phyloP scores from a whole-genome alignment of 2,113 vertebrate species.

The Uropsilus gracilis region DNA sequence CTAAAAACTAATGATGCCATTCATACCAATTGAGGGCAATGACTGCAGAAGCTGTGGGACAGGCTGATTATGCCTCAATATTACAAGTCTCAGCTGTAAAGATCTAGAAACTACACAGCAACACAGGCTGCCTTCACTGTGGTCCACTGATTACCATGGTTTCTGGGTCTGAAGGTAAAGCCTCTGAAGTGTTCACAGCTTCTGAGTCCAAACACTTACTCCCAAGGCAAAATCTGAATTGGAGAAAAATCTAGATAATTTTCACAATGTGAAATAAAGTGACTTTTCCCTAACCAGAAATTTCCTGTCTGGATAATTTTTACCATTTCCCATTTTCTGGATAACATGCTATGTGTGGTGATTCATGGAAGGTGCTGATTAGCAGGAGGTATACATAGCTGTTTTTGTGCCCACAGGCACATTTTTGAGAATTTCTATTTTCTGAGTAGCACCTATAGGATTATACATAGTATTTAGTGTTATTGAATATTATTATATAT shows the following conservation, averaged over 20 bases:
- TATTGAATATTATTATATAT: background rate
- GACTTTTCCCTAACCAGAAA: too few species aligned
- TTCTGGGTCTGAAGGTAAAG: conserved; percentile 51
- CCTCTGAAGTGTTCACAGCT: background rate
- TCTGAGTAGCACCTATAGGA: background rate
- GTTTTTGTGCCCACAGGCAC: background rate
- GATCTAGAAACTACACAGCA: background rate
- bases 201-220: background rate
- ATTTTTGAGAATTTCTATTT: conserved; percentile 11
- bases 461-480: background rate
- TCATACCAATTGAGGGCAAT: conserved; percentile 49
- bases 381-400: background rate
- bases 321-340: background rate
- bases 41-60: background rate
- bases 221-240: background rate
- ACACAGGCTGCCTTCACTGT: background rate
- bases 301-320: background rate
- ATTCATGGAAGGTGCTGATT: background rate
- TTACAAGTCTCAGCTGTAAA: background rate
- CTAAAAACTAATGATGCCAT: conserved; percentile 54
- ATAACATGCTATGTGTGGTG: background rate
- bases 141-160: conserved; percentile 64
- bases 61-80: background rate
- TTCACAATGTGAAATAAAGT: background rate
- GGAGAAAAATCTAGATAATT: background rate